Percentiles rank a stretch among this genome's conserved stretches.
phyloP scores from a whole-genome alignment of 2,888 invertebrate species.

The Drosophila nr. medialis region DNA sequence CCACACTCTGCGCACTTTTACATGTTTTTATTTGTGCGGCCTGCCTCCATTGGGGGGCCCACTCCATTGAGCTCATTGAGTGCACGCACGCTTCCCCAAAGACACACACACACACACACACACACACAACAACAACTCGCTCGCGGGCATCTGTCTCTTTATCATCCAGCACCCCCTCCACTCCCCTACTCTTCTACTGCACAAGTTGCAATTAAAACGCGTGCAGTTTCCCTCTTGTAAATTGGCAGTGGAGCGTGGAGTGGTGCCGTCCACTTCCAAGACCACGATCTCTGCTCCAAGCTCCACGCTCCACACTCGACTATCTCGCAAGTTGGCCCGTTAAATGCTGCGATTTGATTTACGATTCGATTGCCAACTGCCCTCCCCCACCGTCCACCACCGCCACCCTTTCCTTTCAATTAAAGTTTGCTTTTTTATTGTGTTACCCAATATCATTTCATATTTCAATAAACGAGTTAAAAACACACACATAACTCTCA shows the following conservation, averaged over 20 bases:
- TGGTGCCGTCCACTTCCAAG: conserved; percentile 42
- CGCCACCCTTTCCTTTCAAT: background rate
- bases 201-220: conserved; percentile 61
- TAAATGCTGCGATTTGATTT: conserved; percentile 66
- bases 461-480: conserved; percentile 35
- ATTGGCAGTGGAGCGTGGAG: conserved; percentile 55
- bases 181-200: background rate
- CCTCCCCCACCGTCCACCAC: background rate
- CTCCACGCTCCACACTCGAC: conserved; percentile 22
- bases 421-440: conserved; percentile 15
- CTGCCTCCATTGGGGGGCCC: conserved; percentile 44
- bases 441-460: conserved; percentile 56
- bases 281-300: conserved; percentile 18
- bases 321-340: conserved; percentile 31
- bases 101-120: conserved; percentile 9
- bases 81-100: conserved; percentile 52
- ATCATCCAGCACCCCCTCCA: background rate
- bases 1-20: background rate
- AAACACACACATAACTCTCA: conserved; percentile 24
- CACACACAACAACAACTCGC: conserved; percentile 3
- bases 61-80: conserved; percentile 54
- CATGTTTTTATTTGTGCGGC: conserved; percentile 46
- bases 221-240: conserved; percentile 63
- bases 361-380: conserved; percentile 46
- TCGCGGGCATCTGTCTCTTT: conserved; percentile 25